phyloP scores from a whole-genome alignment of 1,140 invertebrate species.

The Saccostrea glomerata region DNA sequence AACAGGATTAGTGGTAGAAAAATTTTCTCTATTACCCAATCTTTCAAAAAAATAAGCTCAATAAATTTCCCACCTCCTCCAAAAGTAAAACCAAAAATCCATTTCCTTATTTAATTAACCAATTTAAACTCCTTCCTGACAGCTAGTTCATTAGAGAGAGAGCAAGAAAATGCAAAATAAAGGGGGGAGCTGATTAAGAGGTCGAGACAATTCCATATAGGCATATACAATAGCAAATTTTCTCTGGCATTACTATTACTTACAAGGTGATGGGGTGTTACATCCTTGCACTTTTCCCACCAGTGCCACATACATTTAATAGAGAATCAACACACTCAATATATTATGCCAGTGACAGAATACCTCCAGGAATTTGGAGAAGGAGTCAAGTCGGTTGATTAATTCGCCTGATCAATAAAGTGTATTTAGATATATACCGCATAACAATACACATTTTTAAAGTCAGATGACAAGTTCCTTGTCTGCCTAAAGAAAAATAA shows the following conservation, averaged over 20 bases:
- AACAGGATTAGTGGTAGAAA: not conserved
- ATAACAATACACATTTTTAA: slow-evolving; percentile 6
- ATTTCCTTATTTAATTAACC: slow-evolving; percentile 23
- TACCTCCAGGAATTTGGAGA: slow-evolving; percentile 17
- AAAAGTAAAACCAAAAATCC: not conserved
- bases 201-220: not conserved
- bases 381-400: slow-evolving; percentile 13
- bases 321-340: not conserved
- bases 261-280: not conserved
- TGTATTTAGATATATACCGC: slow-evolving; percentile 7
- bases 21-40: not conserved
- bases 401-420: slow-evolving; percentile 13
- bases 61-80: not conserved
- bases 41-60: not conserved
- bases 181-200: not conserved
- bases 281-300: slow-evolving; percentile 22
- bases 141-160: not conserved
- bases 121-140: not conserved
- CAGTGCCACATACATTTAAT: slow-evolving; percentile 22
- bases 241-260: not conserved
- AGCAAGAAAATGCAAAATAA: not conserved
- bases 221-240: not conserved
- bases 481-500: not conserved
- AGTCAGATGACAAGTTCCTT: not conserved
- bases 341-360: not conserved